These are phyloP conservation scores for Lepus townsendii DNA, from an alignment of 2,797 vertebrate genomes.

Conservation along the genomic window DNA sequence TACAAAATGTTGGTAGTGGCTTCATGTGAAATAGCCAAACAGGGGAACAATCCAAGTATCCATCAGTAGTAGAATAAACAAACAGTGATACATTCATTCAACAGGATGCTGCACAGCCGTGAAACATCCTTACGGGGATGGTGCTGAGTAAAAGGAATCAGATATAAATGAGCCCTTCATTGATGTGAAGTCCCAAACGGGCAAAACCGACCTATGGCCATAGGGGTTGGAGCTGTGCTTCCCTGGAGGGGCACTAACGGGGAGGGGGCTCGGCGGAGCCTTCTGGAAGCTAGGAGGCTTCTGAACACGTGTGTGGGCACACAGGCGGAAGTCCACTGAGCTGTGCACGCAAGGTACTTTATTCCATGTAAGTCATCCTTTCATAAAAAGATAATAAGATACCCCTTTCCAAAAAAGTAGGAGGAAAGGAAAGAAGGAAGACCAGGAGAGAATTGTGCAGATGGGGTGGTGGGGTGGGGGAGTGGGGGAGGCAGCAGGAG, in stretches of 20 bases:
- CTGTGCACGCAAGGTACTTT: background rate
- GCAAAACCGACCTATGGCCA: background rate
- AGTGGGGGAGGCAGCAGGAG: background rate
- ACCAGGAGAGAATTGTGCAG: background rate
- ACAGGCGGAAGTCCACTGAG: background rate
- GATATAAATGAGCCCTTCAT: background rate
- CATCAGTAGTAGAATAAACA: background rate
- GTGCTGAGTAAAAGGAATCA: background rate
- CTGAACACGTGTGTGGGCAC: background rate
- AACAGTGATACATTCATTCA: background rate
- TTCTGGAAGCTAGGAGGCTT: background rate
- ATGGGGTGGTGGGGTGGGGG: background rate
- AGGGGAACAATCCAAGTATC: background rate
- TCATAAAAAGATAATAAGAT: background rate
- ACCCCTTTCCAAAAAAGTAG: background rate
- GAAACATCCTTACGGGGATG: background rate
- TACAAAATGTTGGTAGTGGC: background rate
- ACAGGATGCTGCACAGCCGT: background rate
- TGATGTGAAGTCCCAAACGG: background rate
- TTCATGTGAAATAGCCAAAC: background rate
- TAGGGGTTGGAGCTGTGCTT: background rate
- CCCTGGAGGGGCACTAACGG: background rate
- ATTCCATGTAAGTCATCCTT: background rate
- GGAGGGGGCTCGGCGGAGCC: background rate
- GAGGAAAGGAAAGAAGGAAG: background rate